A percentile compares a stretch with the other conserved stretches of the same genome.
Evolutionary conservation across 2,113 vertebrate species (phyloP).

Genomic region (Dendrocopos noguchii): DNA sequence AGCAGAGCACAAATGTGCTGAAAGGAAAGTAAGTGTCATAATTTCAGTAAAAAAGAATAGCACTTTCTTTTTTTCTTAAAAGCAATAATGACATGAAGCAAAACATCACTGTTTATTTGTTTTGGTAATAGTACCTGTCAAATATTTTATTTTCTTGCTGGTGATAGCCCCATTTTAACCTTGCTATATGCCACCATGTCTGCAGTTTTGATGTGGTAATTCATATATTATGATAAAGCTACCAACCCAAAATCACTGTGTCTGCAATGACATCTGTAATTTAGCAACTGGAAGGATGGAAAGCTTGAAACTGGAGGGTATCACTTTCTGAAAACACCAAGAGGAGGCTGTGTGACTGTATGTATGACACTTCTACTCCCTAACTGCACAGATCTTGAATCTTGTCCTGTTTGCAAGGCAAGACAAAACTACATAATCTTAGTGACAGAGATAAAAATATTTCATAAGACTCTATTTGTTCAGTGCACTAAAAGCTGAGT

Average conservation of each 20-base stretch:
- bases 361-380: neutral
- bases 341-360: accelerated
- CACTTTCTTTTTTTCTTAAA: neutral
- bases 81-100: neutral
- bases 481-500: neutral
- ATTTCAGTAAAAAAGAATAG: neutral
- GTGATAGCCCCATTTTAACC: neutral
- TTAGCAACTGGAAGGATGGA: neutral
- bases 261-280: neutral
- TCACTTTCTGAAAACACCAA: neutral
- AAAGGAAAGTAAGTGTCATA: neutral
- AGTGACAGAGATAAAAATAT: neutral
- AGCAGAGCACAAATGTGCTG: neutral
- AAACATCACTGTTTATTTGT: neutral
- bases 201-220: neutral
- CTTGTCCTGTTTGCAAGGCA: neutral
- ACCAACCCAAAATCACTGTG: neutral
- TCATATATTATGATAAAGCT: neutral
- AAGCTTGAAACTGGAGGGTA: neutral
- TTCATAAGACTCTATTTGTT: neutral
- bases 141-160: neutral
- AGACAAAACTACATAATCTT: neutral
- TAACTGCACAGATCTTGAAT: neutral
- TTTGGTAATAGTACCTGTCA: neutral
- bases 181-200: neutral